These are phyloP conservation scores for Unio pictorum DNA, from an alignment of 2,888 invertebrate genomes.

Conservation along the genomic window DNA sequence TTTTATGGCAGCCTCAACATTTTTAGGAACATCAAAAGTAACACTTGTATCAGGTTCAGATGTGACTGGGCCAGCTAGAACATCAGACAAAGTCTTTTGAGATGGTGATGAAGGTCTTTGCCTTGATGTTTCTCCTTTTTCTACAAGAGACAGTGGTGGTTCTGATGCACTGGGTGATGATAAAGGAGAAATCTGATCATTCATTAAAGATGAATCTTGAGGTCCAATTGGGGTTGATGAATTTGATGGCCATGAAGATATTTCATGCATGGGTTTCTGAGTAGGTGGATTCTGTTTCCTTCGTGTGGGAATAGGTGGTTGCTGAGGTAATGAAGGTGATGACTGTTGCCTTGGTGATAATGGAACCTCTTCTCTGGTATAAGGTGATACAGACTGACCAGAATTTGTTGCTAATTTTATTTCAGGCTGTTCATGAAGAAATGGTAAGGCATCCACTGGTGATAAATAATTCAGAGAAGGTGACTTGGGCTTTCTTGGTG, in stretches of 20 bases:
- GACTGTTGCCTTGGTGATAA: constrained; percentile 19
- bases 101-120: not conserved
- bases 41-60: too few species aligned
- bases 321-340: constrained; percentile 15
- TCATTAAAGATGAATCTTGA: too few species aligned
- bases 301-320: not conserved
- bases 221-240: not conserved
- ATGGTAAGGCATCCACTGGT: too few species aligned
- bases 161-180: constrained; percentile 16
- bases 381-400: constrained; percentile 8
- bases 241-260: constrained; percentile 1
- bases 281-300: constrained; percentile 4
- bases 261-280: constrained; percentile 2
- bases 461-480: too few species aligned
- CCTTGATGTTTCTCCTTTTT: too few species aligned
- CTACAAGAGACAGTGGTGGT: constrained; percentile 3
- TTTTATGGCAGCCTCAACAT: too few species aligned
- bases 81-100: constrained; percentile 4
- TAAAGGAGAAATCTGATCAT: constrained; percentile 7
- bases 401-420: not conserved
- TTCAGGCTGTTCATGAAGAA: too few species aligned
- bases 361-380: constrained; percentile 10
- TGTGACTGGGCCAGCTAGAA: too few species aligned
- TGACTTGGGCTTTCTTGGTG: too few species aligned
- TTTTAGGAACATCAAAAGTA: too few species aligned